Conservation (phyloP, 2,113 vertebrate species). For the Corythornis cristatus region DNA sequence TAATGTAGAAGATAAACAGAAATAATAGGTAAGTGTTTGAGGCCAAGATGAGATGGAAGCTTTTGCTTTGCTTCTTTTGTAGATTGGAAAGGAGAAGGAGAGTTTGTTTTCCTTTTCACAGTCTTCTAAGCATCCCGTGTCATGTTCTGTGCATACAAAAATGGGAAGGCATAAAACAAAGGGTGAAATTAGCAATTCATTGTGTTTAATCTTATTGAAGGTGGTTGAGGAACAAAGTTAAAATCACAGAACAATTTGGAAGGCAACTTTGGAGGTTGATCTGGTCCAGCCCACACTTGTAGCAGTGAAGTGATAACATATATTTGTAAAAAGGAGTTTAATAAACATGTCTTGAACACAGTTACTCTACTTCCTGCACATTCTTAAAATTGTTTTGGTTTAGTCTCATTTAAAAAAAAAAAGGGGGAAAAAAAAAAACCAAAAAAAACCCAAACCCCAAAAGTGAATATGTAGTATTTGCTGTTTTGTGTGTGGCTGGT, state of each 20-base stretch:
- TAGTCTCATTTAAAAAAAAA: background rate
- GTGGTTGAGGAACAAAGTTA: background rate
- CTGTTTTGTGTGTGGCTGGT: background rate
- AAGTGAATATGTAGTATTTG: background rate
- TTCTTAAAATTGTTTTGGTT: background rate
- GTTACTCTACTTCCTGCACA: background rate
- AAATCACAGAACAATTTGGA: background rate
- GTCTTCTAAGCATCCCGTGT: background rate
- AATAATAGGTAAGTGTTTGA: background rate
- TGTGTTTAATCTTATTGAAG: background rate
- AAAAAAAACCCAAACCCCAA: too few relatives aligned
- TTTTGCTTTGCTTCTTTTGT: background rate
- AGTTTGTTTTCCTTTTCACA: background rate
- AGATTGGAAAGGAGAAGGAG: background rate
- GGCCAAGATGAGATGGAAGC: background rate
- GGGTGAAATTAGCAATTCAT: background rate
- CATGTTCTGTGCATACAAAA: background rate
- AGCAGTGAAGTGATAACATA: background rate
- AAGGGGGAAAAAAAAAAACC: too few relatives aligned
- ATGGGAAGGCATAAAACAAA: background rate
- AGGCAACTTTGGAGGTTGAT: background rate
- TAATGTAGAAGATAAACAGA: background rate
- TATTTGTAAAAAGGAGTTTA: background rate
- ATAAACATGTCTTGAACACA: fast-evolving
- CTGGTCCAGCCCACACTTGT: background rate